These are phyloP conservation scores for Carduelis carduelis DNA, from an alignment of 2,797 vertebrate genomes.

Conservation along the genomic window DNA sequence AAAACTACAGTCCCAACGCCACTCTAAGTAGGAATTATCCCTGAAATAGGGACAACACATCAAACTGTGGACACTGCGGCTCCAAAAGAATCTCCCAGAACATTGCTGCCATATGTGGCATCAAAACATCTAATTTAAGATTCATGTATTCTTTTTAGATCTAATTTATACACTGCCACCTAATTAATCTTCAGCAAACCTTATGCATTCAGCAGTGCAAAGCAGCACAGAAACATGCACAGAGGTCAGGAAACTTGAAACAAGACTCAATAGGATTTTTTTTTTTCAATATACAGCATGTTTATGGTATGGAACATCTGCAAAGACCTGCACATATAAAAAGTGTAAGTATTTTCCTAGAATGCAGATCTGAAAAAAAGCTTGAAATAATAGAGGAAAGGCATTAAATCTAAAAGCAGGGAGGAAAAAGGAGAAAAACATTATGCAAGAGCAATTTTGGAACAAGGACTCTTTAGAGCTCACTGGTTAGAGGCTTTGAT, in stretches of 20 bases:
- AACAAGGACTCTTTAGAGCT: background rate
- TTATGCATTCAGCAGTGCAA: background rate
- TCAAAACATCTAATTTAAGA: background rate
- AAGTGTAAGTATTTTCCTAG: background rate
- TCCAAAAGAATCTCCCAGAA: background rate
- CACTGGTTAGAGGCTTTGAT: background rate
- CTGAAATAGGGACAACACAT: rapidly evolving
- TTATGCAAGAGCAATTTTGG: background rate
- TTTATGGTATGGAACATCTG: background rate
- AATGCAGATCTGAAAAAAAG: background rate
- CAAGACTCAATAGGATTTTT: background rate
- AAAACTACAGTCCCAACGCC: background rate
- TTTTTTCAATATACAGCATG: background rate
- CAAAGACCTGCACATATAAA: background rate
- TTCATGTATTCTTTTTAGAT: background rate
- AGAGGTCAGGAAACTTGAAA: background rate
- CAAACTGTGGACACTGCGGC: background rate
- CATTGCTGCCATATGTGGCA: background rate
- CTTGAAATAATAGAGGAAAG: background rate
- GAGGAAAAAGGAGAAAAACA: background rate
- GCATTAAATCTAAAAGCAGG: background rate
- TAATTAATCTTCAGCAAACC: background rate
- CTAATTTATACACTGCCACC: background rate
- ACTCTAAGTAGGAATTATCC: background rate
- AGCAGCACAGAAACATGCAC: background rate